A percentile compares a stretch with the other conserved stretches of the same genome.
phyloP scores from a whole-genome alignment of 2,888 invertebrate genomes.

The Andrena dorsata region DNA sequence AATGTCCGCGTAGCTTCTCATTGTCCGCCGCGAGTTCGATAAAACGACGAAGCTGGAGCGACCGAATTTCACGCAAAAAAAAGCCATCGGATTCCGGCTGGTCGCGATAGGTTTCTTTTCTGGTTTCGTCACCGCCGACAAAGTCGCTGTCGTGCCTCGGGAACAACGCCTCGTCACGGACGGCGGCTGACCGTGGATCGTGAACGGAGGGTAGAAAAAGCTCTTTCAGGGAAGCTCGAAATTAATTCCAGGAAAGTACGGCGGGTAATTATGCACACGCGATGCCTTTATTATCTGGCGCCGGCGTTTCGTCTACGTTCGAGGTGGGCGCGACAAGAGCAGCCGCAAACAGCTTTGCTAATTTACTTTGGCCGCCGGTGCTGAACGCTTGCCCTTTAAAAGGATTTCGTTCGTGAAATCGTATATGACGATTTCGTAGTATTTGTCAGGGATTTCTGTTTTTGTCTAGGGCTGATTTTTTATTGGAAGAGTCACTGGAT shows the following conservation, averaged over 20 bases:
- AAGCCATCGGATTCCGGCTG: conserved; percentile 3
- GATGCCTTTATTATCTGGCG: conserved; percentile 68
- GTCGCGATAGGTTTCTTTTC: conserved; percentile 29
- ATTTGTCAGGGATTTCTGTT: no score
- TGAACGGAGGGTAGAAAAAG: conserved; percentile 47
- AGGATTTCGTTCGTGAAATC: no score
- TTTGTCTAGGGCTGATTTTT: background rate
- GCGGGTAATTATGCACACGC: conserved; percentile 76
- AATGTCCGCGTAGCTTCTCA: no score
- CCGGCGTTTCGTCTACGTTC: conserved; percentile 57
- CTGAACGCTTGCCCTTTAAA: no score
- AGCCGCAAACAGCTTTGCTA: conserved; percentile 29
- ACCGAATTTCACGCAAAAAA: background rate
- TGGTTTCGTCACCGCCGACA: conserved; percentile 3
- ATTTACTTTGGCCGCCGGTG: no score
- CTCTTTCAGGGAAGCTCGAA: conserved; percentile 65
- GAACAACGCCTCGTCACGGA: conserved; percentile 43
- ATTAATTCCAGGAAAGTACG: conserved; percentile 77
- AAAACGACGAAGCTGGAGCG: no score
- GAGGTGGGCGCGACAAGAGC: conserved; percentile 34
- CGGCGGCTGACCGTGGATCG: conserved; percentile 28
- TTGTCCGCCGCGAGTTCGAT: background rate
- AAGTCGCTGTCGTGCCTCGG: conserved; percentile 40
- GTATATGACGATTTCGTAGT: no score
- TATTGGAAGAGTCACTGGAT: no score